Percentiles rank a stretch among this genome's conserved stretches.
Evolutionary conservation across 2,797 vertebrate genomes (phyloP).

Genomic region (Acestrorhynchus altus): DNA sequence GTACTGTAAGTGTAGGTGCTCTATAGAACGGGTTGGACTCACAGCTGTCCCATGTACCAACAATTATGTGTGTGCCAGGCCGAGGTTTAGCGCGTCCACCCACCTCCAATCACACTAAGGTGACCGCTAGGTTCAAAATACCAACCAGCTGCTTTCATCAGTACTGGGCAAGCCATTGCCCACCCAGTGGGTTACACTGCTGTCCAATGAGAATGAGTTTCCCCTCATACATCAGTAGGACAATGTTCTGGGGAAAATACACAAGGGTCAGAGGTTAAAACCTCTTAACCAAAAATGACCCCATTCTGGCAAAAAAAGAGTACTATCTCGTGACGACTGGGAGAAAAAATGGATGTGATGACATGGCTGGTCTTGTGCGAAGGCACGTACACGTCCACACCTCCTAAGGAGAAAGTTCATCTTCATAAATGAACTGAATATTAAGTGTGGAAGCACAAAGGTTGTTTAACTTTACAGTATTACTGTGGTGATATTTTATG

Average conservation of each 20-base stretch:
- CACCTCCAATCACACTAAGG: background rate
- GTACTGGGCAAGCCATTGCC: background rate
- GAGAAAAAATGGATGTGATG: background rate
- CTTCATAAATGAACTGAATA: background rate
- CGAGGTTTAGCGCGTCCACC: no score
- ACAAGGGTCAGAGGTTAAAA: no score
- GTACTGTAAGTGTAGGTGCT: no score
- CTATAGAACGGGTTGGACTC: background rate
- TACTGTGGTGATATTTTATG: background rate
- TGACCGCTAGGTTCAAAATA: background rate
- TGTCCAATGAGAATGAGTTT: no score
- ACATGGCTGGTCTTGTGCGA: slow-evolving; percentile 1
- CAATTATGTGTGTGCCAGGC: background rate
- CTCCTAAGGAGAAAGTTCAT: slow-evolving; percentile 14
- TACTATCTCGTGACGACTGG: background rate
- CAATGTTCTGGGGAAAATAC: no score
- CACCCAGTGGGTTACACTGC: background rate
- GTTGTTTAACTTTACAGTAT: background rate
- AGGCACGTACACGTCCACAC: background rate
- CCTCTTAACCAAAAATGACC: background rate
- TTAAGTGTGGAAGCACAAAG: slow-evolving; percentile 8
- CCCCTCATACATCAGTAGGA: no score
- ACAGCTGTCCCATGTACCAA: background rate
- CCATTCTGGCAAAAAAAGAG: background rate
- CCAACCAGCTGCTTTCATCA: no score